phyloP scores from a whole-genome alignment of 2,113 vertebrate species.

The Etheostoma cragini region DNA sequence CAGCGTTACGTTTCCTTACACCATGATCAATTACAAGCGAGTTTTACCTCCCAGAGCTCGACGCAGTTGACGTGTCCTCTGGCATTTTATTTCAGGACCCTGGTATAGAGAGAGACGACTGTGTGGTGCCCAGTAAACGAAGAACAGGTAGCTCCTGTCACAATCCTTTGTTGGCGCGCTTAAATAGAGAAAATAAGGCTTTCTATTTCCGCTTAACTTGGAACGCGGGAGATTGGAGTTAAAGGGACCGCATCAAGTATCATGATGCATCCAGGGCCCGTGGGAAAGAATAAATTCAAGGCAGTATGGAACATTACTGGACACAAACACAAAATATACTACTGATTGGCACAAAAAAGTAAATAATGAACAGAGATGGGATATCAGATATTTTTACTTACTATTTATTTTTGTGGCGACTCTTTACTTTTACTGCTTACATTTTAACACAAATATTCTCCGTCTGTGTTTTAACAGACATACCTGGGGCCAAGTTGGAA shows the following conservation, averaged over 20 bases:
- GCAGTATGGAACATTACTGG: background rate
- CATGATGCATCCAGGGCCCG: background rate
- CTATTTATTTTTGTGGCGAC: too few relatives aligned
- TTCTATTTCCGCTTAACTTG: constrained; percentile 80
- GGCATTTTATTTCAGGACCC: constrained; percentile 71
- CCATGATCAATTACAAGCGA: background rate
- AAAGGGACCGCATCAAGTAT: constrained; percentile 74
- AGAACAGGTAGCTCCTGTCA: background rate
- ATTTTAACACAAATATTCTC: too few relatives aligned
- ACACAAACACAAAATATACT: background rate
- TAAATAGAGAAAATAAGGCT: constrained; percentile 81
- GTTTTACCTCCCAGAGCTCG: constrained; percentile 74
- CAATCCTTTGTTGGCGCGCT: constrained; percentile 83
- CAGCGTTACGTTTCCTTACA: background rate
- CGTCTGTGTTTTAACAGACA: too few relatives aligned
- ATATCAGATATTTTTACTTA: too few relatives aligned
- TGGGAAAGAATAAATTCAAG: rapidly evolving
- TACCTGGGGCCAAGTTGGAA: too few relatives aligned
- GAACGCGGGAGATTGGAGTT: constrained; percentile 83
- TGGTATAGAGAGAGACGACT: background rate
- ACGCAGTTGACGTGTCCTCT: constrained; percentile 77
- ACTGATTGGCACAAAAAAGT: background rate
- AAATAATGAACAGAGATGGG: too few relatives aligned
- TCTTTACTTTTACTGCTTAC: too few relatives aligned
- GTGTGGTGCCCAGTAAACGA: background rate